A percentile compares a stretch with the other conserved stretches of the same genome.
These are phyloP conservation scores for Flexamia atlantica DNA, from an alignment of 2,888 invertebrate species.

Conservation along the genomic window DNA sequence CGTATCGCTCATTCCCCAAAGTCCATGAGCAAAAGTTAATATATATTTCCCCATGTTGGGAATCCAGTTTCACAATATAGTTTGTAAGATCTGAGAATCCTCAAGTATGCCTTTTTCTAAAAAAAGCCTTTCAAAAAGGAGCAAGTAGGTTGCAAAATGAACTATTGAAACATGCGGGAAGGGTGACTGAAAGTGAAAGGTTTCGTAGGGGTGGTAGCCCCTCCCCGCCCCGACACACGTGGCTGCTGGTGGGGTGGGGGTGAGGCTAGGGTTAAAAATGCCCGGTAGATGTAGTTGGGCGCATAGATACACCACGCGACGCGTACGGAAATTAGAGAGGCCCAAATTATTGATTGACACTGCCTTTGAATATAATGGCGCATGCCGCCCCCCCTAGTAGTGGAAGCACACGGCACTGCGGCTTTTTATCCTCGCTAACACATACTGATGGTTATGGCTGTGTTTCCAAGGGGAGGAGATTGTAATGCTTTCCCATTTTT, in stretches of 20 bases:
- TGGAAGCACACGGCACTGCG: conserved; percentile 28
- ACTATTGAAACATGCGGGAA: conserved; percentile 49
- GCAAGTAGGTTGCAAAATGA: conserved; percentile 38
- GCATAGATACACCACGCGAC: conserved; percentile 50
- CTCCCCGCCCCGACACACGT: background rate
- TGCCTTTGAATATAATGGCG: conserved; percentile 43
- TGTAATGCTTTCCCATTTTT: background rate
- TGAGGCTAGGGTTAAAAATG: conserved; percentile 56
- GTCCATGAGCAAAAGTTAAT: background rate
- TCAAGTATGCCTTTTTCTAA: background rate
- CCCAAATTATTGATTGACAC: conserved; percentile 54
- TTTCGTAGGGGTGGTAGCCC: conserved; percentile 12
- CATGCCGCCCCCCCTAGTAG: conserved; percentile 25
- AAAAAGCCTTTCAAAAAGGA: background rate
- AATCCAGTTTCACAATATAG: no score
- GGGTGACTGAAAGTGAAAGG: conserved; percentile 57
- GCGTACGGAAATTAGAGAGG: conserved; percentile 54
- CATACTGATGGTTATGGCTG: conserved; percentile 25
- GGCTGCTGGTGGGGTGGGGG: conserved; percentile 35
- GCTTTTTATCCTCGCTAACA: conserved; percentile 14
- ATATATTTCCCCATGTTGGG: no score
- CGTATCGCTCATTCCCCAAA: no score
- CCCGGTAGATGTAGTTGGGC: conserved; percentile 56
- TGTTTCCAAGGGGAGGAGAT: background rate
- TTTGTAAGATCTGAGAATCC: no score